These are phyloP conservation scores for Phoebastria nigripes DNA, from an alignment of 2,797 vertebrate species.

Conservation along the genomic window DNA sequence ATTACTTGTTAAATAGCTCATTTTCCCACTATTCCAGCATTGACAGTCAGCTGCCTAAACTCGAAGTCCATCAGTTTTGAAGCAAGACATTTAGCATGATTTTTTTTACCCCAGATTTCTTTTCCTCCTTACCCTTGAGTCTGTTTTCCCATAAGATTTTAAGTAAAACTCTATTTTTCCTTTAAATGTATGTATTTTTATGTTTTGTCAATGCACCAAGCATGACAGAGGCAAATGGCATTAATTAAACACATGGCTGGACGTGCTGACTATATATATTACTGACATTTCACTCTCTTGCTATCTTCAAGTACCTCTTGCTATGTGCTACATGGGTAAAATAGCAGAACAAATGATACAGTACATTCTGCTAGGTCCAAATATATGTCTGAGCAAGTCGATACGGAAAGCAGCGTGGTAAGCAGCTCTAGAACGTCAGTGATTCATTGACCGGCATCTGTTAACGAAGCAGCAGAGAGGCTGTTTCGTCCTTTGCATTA, in stretches of 20 bases:
- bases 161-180: neutral
- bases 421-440: neutral
- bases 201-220: neutral
- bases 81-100: neutral
- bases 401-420: fast-evolving
- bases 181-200: neutral
- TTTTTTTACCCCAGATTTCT: neutral
- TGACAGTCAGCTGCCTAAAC: neutral
- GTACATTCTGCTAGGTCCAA: neutral
- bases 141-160: neutral
- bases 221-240: neutral
- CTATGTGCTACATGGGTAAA: neutral
- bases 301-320: neutral
- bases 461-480: neutral
- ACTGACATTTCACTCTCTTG: neutral
- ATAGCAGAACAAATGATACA: neutral
- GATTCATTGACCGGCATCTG: neutral
- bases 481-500: fast-evolving
- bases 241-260: neutral
- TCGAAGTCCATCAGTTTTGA: neutral
- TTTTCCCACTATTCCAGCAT: neutral
- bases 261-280: neutral
- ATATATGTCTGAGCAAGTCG: fast-evolving
- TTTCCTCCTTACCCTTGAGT: neutral
- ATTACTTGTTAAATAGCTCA: neutral